Percentiles rank a stretch among this genome's conserved stretches.
Conservation (phyloP, 2,888 invertebrate genomes). For the Oligia strigilis region DNA sequence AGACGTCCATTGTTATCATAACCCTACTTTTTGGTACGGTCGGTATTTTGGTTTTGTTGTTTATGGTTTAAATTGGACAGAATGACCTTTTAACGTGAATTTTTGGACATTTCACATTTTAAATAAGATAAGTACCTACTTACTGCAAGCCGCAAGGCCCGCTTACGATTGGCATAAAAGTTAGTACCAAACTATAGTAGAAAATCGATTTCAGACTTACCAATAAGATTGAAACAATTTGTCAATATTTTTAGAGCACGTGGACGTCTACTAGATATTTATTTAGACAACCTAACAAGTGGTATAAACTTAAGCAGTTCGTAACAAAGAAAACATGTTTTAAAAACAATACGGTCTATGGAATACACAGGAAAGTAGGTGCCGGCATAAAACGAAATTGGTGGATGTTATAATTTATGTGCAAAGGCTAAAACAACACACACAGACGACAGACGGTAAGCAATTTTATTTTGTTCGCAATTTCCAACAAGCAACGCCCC, state of each 20-base stretch:
- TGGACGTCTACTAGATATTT: conserved; percentile 8
- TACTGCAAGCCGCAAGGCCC: background rate
- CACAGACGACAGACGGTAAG: background rate
- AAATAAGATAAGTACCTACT: background rate
- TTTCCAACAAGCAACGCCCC: conserved; percentile 80
- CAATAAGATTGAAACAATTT: background rate
- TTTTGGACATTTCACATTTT: background rate
- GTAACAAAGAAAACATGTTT: conserved; percentile 40
- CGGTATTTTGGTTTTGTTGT: conserved; percentile 7
- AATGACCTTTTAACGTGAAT: too few species aligned
- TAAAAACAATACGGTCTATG: background rate
- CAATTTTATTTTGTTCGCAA: conserved; percentile 49
- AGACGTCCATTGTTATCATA: conserved; percentile 45
- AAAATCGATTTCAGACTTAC: background rate
- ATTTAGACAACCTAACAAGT: conserved; percentile 11
- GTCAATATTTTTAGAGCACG: conserved; percentile 31
- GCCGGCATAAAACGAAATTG: conserved; percentile 6
- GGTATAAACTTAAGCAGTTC: conserved; percentile 12
- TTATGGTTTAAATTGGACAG: background rate
- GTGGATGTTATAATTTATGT: conserved; percentile 12
- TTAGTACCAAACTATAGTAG: background rate
- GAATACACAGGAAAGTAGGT: conserved; percentile 23
- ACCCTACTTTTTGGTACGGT: conserved; percentile 17
- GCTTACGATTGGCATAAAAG: background rate
- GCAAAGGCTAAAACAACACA: conserved; percentile 18